Percentiles rank a stretch among this genome's conserved stretches.
Evolutionary conservation across 2,797 vertebrate species (phyloP).

Genomic region (Enteromius argenteus): DNA sequence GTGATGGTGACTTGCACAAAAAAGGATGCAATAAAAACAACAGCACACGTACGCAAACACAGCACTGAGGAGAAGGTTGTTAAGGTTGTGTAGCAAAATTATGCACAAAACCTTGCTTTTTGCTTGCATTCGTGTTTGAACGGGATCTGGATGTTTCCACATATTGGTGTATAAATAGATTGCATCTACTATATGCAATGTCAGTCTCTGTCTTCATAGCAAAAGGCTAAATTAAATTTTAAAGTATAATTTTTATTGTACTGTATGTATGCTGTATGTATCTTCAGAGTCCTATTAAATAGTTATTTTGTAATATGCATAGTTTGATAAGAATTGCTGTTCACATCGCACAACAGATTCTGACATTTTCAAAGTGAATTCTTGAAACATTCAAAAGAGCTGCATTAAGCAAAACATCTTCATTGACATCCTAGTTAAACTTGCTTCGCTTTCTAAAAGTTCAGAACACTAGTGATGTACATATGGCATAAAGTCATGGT

Average conservation of each 20-base stretch:
- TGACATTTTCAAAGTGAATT: neutral
- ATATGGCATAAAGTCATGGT: slow-evolving; percentile 36
- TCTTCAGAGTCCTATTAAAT: neutral
- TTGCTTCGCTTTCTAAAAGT: neutral
- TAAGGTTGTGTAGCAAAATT: neutral
- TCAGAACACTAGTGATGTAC: slow-evolving; percentile 6
- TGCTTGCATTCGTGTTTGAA: neutral
- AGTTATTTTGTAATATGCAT: neutral
- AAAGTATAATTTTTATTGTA: neutral
- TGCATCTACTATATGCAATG: neutral
- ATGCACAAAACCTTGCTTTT: neutral
- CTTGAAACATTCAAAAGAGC: neutral
- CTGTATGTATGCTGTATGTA: neutral
- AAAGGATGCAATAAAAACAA: neutral
- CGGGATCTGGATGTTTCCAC: neutral
- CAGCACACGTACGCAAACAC: neutral
- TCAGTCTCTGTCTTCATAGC: neutral
- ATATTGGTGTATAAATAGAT: neutral
- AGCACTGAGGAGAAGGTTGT: neutral
- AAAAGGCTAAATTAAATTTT: neutral
- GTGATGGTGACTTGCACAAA: slow-evolving; percentile 3
- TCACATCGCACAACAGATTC: neutral
- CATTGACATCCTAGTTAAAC: neutral
- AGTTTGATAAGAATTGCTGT: neutral
- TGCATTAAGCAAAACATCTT: neutral